These are phyloP conservation scores for Hermetia illucens DNA, from an alignment of 1,140 invertebrate species.

Conservation along the genomic window DNA sequence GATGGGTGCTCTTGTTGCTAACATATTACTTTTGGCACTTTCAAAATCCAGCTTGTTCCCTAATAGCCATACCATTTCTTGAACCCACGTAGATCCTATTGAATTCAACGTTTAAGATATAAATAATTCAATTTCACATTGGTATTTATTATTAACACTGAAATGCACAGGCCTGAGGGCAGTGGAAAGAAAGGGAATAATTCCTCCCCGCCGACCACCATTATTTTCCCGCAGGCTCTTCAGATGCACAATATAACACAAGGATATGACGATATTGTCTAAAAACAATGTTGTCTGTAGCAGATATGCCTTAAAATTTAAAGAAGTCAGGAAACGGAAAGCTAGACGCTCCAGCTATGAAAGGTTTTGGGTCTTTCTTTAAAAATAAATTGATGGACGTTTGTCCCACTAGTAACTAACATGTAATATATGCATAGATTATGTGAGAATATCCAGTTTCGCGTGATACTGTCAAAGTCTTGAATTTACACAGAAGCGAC, in stretches of 20 bases:
- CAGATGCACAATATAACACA: neutral
- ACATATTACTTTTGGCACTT: conserved; percentile 50
- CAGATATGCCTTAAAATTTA: no score
- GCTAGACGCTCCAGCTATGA: no score
- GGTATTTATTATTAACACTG: neutral
- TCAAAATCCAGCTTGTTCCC: conserved; percentile 65
- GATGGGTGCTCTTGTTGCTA: conserved; percentile 41
- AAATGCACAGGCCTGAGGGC: neutral
- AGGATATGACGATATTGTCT: no score
- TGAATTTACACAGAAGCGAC: no score
- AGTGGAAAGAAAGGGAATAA: neutral
- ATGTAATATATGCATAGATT: no score
- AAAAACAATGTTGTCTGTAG: no score
- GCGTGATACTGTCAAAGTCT: no score
- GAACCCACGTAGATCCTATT: conserved; percentile 72
- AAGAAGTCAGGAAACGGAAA: no score
- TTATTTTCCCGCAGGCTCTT: neutral
- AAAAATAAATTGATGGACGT: no score
- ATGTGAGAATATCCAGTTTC: no score
- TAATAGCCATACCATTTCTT: conserved; percentile 80
- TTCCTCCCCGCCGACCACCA: neutral
- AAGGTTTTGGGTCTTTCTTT: no score
- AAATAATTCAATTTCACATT: neutral
- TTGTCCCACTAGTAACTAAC: no score
- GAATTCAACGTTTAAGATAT: neutral